Evolutionary conservation across 1,140 invertebrate species (phyloP).

Genomic region (Drosophila arawakana): DNA sequence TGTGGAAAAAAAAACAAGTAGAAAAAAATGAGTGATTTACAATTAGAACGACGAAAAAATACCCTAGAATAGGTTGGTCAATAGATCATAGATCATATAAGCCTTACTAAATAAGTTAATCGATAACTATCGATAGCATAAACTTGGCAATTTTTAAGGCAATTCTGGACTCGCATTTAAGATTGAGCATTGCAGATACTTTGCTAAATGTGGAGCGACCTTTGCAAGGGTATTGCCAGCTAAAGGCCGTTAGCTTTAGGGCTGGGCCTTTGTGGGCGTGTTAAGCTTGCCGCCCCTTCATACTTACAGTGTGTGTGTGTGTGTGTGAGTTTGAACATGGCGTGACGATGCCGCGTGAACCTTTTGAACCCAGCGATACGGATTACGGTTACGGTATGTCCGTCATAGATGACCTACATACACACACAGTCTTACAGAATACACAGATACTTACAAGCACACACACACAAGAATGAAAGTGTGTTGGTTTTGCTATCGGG

Average conservation of each 20-base stretch:
- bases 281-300: slow-evolving; percentile 9
- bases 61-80: not conserved
- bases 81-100: too few relatives aligned
- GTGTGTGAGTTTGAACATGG: slow-evolving; percentile 38
- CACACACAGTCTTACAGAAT: slow-evolving; percentile 16
- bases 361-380: slow-evolving; percentile 54
- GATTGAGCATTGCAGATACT: not conserved
- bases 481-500: slow-evolving; percentile 16
- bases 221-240: slow-evolving; percentile 9
- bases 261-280: slow-evolving; percentile 34
- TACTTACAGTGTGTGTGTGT: slow-evolving; percentile 20
- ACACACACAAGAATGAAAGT: slow-evolving; percentile 2
- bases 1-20: slow-evolving; percentile 2
- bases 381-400: slow-evolving; percentile 53
- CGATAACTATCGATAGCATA: too few relatives aligned
- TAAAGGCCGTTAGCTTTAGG: slow-evolving; percentile 20
- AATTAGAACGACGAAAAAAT: not conserved
- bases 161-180: too few relatives aligned
- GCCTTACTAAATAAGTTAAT: too few relatives aligned
- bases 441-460: not conserved
- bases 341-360: slow-evolving; percentile 59
- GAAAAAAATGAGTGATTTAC: not conserved
- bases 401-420: slow-evolving; percentile 69
- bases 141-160: not conserved
- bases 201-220: not conserved